phyloP scores from a whole-genome alignment of 2,797 vertebrate species.

The Enteromius mattozi region DNA sequence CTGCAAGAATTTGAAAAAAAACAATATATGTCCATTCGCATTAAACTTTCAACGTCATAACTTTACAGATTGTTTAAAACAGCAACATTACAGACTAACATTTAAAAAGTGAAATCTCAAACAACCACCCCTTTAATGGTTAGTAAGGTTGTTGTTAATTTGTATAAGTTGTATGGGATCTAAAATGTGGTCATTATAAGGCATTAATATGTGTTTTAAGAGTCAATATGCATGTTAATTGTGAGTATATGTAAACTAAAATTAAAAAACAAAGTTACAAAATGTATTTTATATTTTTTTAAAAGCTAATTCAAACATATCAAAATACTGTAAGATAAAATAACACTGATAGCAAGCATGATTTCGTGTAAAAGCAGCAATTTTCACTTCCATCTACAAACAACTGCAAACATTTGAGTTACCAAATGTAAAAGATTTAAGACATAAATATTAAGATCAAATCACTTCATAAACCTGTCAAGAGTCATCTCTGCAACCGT shows the following conservation, averaged over 20 bases:
- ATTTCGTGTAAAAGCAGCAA: not conserved
- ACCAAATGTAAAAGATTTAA: not conserved
- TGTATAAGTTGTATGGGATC: too few relatives aligned
- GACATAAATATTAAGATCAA: not conserved
- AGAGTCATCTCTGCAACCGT: not conserved
- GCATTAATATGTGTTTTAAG: not conserved
- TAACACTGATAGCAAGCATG: not conserved
- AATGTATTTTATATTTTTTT: too few relatives aligned
- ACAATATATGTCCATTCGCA: too few relatives aligned
- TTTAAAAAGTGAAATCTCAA: too few relatives aligned
- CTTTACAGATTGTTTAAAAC: too few relatives aligned
- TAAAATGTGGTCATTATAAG: not conserved
- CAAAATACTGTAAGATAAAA: not conserved
- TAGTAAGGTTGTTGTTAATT: too few relatives aligned
- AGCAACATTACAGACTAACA: too few relatives aligned
- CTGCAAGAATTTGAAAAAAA: too few relatives aligned
- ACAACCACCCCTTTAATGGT: too few relatives aligned
- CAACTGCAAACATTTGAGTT: not conserved
- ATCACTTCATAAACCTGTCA: not conserved
- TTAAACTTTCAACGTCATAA: too few relatives aligned
- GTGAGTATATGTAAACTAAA: not conserved
- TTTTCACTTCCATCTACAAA: not conserved
- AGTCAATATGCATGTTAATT: not conserved
- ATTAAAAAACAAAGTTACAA: too few relatives aligned
- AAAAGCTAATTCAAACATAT: not conserved